Conservation (phyloP, 2,888 invertebrate species). For the Drosophila sordidapex region DNA sequence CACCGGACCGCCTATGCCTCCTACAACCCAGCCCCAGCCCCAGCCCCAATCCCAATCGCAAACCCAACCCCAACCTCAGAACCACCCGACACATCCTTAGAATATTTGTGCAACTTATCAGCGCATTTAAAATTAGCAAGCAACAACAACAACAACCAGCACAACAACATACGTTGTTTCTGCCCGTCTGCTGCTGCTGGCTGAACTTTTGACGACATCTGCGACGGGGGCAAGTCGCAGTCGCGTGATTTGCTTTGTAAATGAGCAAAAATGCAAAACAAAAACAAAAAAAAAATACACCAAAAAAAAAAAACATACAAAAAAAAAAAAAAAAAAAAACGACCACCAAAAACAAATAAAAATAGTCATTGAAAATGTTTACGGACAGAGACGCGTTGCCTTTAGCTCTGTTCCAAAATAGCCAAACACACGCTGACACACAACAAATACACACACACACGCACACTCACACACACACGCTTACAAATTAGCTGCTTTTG, state of each 20-base stretch:
- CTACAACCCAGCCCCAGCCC: background rate
- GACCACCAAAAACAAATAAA: conserved; percentile 57
- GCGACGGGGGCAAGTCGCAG: conserved; percentile 64
- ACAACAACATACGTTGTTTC: conserved; percentile 39
- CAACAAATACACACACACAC: conserved; percentile 15
- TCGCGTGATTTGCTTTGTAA: conserved; percentile 79
- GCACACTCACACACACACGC: background rate
- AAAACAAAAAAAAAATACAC: conserved; percentile 40
- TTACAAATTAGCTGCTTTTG: conserved; percentile 51
- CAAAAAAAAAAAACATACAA: conserved; percentile 27
- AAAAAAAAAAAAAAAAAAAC: conserved; percentile 12
- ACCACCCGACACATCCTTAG: conserved; percentile 61
- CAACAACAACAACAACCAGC: conserved; percentile 35
- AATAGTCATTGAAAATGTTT: conserved; percentile 81
- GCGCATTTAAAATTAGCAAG: conserved; percentile 77
- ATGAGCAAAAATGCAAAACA: conserved; percentile 71
- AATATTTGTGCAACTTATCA: conserved; percentile 80
- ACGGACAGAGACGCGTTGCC: conserved; percentile 51
- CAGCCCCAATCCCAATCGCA: background rate
- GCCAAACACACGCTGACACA: conserved; percentile 24
- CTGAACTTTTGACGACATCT: conserved; percentile 75
- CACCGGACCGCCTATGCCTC: conserved; percentile 2
- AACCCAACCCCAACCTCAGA: background rate
- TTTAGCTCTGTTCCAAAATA: conserved; percentile 68
- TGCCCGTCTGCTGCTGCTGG: conserved; percentile 35